These are phyloP conservation scores for Salarias fasciatus DNA, from an alignment of 2,797 vertebrate genomes.

Conservation along the genomic window DNA sequence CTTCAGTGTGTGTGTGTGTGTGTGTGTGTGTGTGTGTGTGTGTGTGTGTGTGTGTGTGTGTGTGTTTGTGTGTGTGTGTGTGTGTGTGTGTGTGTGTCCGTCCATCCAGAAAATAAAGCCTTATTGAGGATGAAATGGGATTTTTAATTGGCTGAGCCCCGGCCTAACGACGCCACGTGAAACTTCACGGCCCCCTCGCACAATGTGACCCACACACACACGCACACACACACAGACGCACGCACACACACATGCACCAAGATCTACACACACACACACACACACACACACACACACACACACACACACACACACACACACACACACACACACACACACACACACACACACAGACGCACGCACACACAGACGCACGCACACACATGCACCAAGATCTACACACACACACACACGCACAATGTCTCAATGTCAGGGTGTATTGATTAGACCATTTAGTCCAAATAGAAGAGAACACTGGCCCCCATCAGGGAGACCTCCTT, in stretches of 20 bases:
- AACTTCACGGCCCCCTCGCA: slow-evolving; percentile 64
- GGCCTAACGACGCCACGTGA: slow-evolving; percentile 61
- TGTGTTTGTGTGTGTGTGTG: slow-evolving; percentile 64
- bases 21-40: too few relatives aligned
- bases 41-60: slow-evolving; percentile 21
- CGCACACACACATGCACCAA: slow-evolving; percentile 37
- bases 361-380: slow-evolving; percentile 14
- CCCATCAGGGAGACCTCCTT: slow-evolving; percentile 63
- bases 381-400: slow-evolving; percentile 17
- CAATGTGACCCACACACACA: slow-evolving; percentile 70
- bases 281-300: slow-evolving; percentile 9
- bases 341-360: slow-evolving; percentile 12
- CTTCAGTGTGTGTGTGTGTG: too few relatives aligned
- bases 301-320: slow-evolving; percentile 21
- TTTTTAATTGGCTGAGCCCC: slow-evolving; percentile 85
- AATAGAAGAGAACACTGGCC: slow-evolving; percentile 62
- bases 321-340: slow-evolving; percentile 25
- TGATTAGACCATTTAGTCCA: slow-evolving; percentile 76
- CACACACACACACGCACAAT: slow-evolving; percentile 12
- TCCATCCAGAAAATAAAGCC: slow-evolving; percentile 83
- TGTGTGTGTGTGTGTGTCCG: slow-evolving; percentile 49
- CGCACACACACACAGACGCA: slow-evolving; percentile 43
- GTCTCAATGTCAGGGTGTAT: slow-evolving; percentile 70
- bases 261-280: slow-evolving; percentile 72
- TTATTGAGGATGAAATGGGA: slow-evolving; percentile 85